Evolutionary conservation across 2,888 invertebrate genomes (phyloP).

Genomic region (Vannuccia rotundouncinata): DNA sequence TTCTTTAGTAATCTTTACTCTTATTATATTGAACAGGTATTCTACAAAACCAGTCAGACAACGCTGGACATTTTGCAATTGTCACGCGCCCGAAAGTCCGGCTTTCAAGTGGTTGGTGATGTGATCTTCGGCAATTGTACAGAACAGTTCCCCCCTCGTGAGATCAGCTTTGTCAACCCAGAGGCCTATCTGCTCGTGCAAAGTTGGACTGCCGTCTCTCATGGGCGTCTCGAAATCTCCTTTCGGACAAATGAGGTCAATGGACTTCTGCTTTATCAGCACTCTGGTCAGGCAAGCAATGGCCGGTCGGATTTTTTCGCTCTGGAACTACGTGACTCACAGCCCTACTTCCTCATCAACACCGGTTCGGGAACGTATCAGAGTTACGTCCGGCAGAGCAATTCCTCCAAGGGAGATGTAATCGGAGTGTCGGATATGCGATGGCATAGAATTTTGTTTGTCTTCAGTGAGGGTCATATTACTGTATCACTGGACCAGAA

Average conservation of each 20-base stretch:
- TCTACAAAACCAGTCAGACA: conserved; percentile 2
- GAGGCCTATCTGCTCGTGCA: conserved; percentile 27
- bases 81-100: not conserved
- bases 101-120: conserved; percentile 71
- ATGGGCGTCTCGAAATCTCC: conserved; percentile 80
- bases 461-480: conserved; percentile 31
- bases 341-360: conserved; percentile 71
- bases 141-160: conserved; percentile 30
- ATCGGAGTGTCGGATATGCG: conserved; percentile 18
- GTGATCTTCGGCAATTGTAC: conserved; percentile 60
- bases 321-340: conserved; percentile 84
- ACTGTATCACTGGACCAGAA: not conserved
- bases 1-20: too few species aligned
- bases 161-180: conserved; percentile 32
- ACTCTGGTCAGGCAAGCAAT: conserved; percentile 57
- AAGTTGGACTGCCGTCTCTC: conserved; percentile 64
- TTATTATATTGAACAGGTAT: not conserved
- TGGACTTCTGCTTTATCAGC: conserved; percentile 73
- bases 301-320: conserved; percentile 72
- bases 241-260: conserved; percentile 90
- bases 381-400: not conserved
- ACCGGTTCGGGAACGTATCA: conserved; percentile 35
- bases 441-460: conserved; percentile 28
- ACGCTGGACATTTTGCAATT: not conserved
- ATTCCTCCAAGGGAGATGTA: not conserved